A percentile compares a stretch with the other conserved stretches of the same genome.
Evolutionary conservation across 1,140 invertebrate genomes (phyloP).

Genomic region (Diachasma alloeum): DNA sequence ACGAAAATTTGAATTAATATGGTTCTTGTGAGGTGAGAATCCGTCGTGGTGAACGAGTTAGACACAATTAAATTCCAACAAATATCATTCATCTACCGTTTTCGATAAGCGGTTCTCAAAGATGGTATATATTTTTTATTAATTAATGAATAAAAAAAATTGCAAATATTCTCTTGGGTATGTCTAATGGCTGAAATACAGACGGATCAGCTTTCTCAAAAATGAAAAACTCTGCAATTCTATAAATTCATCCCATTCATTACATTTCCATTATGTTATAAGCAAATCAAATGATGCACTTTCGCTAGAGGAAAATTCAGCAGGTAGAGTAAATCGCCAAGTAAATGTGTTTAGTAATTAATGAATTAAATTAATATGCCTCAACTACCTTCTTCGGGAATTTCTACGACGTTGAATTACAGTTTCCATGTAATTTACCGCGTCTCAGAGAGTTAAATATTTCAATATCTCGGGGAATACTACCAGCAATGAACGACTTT

Average conservation of each 20-base stretch:
- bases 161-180: too few species aligned
- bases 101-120: too few species aligned
- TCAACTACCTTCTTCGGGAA: constrained; percentile 43
- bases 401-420: constrained; percentile 34
- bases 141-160: too few species aligned
- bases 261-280: not conserved
- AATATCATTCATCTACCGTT: too few species aligned
- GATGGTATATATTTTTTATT: too few species aligned
- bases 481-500: not conserved
- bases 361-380: constrained; percentile 62
- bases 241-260: not conserved
- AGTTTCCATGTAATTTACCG: constrained; percentile 52
- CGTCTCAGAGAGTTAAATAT: not conserved
- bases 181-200: too few species aligned
- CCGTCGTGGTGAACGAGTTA: too few species aligned
- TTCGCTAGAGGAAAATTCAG: not conserved
- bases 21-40: too few species aligned
- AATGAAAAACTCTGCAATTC: too few species aligned
- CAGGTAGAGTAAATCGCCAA: constrained; percentile 2
- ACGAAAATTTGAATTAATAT: too few species aligned
- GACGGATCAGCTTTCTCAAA: too few species aligned
- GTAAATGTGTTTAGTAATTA: constrained; percentile 62
- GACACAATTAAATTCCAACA: too few species aligned
- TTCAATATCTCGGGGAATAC: not conserved
- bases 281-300: not conserved